Evolutionary conservation across 2,797 vertebrate genomes (phyloP), one percentile per base, ranked within the genome.

Genomic region (Eospalax fontanierii): DNA sequence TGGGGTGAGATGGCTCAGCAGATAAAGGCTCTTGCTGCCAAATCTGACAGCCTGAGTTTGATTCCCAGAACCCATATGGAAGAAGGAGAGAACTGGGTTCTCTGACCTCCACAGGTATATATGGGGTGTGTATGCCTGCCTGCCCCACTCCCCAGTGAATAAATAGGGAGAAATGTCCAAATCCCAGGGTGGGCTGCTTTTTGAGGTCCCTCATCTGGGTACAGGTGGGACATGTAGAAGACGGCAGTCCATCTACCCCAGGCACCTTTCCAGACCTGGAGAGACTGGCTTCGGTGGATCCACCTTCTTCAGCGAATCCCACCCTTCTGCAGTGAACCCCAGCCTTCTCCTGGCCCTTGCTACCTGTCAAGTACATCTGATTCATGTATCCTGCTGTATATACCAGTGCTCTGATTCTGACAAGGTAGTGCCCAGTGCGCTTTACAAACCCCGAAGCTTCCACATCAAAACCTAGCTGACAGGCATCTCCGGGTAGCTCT

Each of bases 361-460:
- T n/a, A n/a, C n/a, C n/a, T n/a, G n/a, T n/a, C 16, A 22, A 19
- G 26, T 4, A 28, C 0, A n/a, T 6, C 14, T 24, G 3, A 4
- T 28, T 4, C 21, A 14, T 12, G 6, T 43, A 5, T 22, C 4
- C 28, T 40, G 15, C 38, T 22, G 63, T 40, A 4, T 50, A 10
- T 3, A 0, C 19, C 28, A 40, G 26, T 40, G n/a, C 54, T 50
- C 68, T 73, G 10, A 61, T 43, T 46, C 89, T 40, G n/a, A 43
- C 2, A 22, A 6, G 18, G 18, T 76, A n/a, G 26, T 30, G 38
- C 38, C 1, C 57, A 74, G 68, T 6, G 6, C 15, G n/a, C 26
- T 12, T 78, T 61, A 35, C 8, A 78, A 59, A 59, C 63, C 12
- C 10, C 1, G 54, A 71, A 38, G 40, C 2, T n/a, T 11, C 21